phyloP scores from a whole-genome alignment of 2,113 vertebrate species.

The Sardina pilchardus region DNA sequence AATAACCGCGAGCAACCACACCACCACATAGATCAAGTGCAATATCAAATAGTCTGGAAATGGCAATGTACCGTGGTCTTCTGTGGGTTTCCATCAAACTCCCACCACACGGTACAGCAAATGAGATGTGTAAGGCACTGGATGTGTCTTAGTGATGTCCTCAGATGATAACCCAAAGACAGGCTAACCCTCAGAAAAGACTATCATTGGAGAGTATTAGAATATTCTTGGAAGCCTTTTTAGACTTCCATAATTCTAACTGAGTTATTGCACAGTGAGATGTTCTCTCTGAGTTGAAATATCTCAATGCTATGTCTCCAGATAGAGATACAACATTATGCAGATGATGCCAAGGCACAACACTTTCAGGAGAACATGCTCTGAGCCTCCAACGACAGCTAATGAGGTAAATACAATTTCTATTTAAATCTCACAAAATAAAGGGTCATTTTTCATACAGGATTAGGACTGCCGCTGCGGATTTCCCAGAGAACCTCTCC shows the following conservation, averaged over 20 bases:
- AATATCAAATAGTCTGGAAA: background rate
- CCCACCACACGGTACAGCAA: background rate
- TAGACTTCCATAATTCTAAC: too few relatives aligned
- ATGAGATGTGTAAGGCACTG: too few relatives aligned
- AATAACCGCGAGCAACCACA: background rate
- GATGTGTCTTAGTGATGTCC: background rate
- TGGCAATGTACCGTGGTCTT: background rate
- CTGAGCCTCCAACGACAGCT: background rate
- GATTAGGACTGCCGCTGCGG: background rate
- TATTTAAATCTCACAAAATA: background rate
- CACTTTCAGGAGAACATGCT: background rate
- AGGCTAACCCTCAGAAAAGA: background rate
- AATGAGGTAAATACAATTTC: background rate
- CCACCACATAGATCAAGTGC: background rate
- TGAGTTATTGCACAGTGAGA: too few relatives aligned
- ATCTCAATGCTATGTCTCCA: background rate
- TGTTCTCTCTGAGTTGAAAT: background rate
- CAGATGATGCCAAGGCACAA: background rate
- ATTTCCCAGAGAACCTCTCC: background rate
- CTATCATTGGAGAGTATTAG: background rate
- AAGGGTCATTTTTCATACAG: background rate
- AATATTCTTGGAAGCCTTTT: background rate
- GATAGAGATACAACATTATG: background rate
- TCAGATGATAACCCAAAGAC: background rate
- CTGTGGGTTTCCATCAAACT: background rate